These are phyloP conservation scores for Epistrophella euchroma DNA, from an alignment of 2,888 invertebrate genomes.

Conservation along the genomic window DNA sequence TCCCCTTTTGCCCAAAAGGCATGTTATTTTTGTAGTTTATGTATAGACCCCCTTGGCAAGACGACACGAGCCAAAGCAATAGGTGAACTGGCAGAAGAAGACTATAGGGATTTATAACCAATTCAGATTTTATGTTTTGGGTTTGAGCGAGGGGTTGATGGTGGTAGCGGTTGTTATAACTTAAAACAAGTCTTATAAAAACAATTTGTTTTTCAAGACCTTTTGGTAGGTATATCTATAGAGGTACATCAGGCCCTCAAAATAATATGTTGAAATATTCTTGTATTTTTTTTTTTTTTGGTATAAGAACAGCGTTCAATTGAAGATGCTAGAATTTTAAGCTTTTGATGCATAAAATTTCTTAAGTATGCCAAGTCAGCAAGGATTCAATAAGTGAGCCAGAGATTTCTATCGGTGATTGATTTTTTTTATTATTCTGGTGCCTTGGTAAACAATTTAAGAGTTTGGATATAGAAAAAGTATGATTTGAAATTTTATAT, in stretches of 20 bases:
- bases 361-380: neutral
- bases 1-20: constrained; percentile 3
- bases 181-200: constrained; percentile 31
- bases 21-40: constrained; percentile 38
- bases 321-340: constrained; percentile 1
- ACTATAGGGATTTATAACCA: constrained; percentile 33
- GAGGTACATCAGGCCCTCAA: neutral
- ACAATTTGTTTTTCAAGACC: constrained; percentile 19
- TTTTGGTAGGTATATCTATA: neutral
- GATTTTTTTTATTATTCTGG: neutral
- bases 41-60: constrained; percentile 13
- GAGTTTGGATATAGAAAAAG: neutral
- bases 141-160: neutral
- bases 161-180: constrained; percentile 8
- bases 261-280: constrained; percentile 19
- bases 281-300: neutral
- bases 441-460: neutral
- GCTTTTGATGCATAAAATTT: neutral
- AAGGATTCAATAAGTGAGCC: neutral
- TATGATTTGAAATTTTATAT: neutral
- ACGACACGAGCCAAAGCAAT: constrained; percentile 28
- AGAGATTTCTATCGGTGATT: neutral
- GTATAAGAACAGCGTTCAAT: neutral
- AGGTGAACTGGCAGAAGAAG: constrained; percentile 19
- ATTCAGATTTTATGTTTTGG: constrained; percentile 21